phyloP scores from a whole-genome alignment of 2,888 invertebrate species.

The Melangyna quadrimaculata region DNA sequence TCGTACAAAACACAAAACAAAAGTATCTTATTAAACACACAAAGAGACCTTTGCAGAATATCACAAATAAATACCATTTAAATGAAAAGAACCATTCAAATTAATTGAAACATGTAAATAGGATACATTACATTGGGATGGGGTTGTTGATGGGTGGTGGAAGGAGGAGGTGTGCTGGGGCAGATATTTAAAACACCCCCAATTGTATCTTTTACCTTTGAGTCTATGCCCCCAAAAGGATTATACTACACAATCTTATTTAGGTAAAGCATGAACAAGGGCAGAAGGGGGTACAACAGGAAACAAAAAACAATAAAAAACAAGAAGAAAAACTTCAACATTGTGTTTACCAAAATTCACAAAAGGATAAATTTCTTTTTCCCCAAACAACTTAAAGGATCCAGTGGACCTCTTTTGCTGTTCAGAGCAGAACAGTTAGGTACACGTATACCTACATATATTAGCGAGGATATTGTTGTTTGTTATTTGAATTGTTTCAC shows the following conservation, averaged over 20 bases:
- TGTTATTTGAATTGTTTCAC: conserved; percentile 26
- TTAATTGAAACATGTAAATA: conserved; percentile 57
- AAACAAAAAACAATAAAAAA: neutral
- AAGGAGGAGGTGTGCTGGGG: neutral
- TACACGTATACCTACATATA: too few relatives aligned
- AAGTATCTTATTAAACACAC: neutral
- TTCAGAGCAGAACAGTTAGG: neutral
- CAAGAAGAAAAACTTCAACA: conserved; percentile 13
- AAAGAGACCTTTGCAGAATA: conserved; percentile 4
- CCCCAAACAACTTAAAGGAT: conserved; percentile 13
- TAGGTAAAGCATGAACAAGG: conserved; percentile 7
- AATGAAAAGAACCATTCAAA: conserved; percentile 28
- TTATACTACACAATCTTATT: neutral
- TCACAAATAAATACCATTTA: conserved; percentile 18
- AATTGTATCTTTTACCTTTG: conserved; percentile 2
- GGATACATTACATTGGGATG: neutral
- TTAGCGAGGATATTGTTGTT: conserved; percentile 2
- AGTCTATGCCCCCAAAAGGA: conserved; percentile 16
- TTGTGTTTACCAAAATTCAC: conserved; percentile 46
- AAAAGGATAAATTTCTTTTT: conserved; percentile 56
- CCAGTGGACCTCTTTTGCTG: conserved; percentile 1
- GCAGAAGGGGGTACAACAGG: neutral
- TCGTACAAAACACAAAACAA: neutral
- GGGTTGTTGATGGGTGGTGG: neutral
- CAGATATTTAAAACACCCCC: neutral